Conservation (phyloP, 2,797 vertebrate species). For the Fratercula arctica region DNA sequence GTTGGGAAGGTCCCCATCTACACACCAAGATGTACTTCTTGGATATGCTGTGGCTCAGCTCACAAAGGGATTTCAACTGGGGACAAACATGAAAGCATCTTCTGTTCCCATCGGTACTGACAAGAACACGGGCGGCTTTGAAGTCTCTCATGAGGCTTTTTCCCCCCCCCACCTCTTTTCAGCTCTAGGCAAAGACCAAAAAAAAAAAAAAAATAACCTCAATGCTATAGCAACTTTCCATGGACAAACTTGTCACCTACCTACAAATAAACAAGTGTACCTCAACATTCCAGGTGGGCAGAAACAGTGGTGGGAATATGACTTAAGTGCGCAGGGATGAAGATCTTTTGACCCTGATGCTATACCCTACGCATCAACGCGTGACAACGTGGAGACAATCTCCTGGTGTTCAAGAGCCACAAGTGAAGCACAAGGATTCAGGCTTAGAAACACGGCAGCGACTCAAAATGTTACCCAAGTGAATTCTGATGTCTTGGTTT, state of each 20-base stretch:
- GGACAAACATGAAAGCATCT: background rate
- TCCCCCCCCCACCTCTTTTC: background rate
- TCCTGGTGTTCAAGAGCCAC: background rate
- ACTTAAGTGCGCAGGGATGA: background rate
- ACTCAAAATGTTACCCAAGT: background rate
- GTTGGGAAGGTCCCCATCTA: background rate
- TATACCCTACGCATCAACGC: fast-evolving
- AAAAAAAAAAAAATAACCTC: background rate
- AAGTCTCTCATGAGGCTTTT: background rate
- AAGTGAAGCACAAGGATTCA: background rate
- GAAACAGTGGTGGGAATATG: background rate
- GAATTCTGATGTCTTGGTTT: background rate
- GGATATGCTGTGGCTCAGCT: background rate
- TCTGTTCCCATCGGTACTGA: background rate
- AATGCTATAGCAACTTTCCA: background rate
- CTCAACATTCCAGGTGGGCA: background rate
- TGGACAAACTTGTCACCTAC: background rate
- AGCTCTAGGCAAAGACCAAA: background rate
- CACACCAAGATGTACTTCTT: background rate
- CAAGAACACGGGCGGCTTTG: background rate
- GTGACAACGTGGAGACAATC: background rate
- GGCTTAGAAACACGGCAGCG: background rate
- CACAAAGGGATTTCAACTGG: background rate
- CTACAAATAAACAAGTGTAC: background rate
- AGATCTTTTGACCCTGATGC: background rate